Percentiles rank a stretch among this genome's conserved stretches.
These are phyloP conservation scores for Rousettus leschenaultii DNA, from an alignment of 2,113 vertebrate species.

Conservation along the genomic window DNA sequence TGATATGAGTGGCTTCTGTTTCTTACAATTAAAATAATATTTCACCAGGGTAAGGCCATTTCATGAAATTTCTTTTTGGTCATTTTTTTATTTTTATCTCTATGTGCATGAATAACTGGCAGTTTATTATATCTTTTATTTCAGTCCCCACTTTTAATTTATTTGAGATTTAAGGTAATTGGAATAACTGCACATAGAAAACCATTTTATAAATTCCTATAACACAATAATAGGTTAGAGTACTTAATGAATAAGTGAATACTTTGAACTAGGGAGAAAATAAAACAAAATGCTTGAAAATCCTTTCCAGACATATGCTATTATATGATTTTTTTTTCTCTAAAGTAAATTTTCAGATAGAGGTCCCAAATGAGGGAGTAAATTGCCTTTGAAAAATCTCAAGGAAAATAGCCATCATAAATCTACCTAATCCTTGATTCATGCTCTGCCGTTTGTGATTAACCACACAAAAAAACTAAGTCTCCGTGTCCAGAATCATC, in stretches of 20 bases:
- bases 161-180: background rate
- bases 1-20: background rate
- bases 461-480: background rate
- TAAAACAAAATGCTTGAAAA: constrained; percentile 11
- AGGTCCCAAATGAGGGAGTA: background rate
- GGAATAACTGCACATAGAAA: background rate
- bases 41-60: background rate
- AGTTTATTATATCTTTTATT: background rate
- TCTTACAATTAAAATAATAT: background rate
- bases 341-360: background rate
- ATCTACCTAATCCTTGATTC: background rate
- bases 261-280: background rate
- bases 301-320: background rate
- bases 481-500: background rate
- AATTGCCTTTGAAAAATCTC: background rate
- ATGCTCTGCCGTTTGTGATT: background rate
- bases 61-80: background rate
- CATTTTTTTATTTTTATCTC: background rate
- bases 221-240: background rate
- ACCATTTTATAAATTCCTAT: background rate
- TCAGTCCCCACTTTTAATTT: background rate
- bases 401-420: background rate
- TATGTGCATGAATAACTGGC: background rate
- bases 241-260: background rate
- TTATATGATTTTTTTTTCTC: background rate